phyloP scores from a whole-genome alignment of 2,888 invertebrate species.

The Pandemis corylana region DNA sequence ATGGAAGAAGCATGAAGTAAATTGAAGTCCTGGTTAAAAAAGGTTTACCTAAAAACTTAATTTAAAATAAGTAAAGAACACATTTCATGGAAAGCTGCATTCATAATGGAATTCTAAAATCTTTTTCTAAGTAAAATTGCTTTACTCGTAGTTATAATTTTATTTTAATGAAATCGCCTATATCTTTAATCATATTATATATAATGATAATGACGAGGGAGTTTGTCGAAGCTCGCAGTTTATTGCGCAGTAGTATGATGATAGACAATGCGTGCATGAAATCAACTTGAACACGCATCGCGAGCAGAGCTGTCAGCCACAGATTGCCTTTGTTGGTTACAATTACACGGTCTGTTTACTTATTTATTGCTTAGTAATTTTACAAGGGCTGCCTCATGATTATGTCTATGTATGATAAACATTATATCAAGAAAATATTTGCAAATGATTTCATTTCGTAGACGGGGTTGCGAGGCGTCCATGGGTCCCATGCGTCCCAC shows the following conservation, averaged over 20 bases:
- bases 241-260: conserved; percentile 1
- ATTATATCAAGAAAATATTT: neutral
- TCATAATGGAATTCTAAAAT: too few species aligned
- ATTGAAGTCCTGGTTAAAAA: too few species aligned
- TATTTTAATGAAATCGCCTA: neutral
- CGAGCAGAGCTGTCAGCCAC: conserved; percentile 24
- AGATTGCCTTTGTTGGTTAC: conserved; percentile 20
- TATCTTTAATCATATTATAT: neutral
- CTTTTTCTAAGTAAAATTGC: too few species aligned
- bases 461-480: too few species aligned
- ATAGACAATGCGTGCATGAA: conserved; percentile 8
- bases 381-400: neutral
- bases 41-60: too few species aligned
- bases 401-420: neutral
- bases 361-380: conserved; percentile 6
- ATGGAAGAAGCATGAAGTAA: too few species aligned
- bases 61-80: too few species aligned
- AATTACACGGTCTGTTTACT: conserved; percentile 13
- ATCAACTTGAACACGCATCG: conserved; percentile 22
- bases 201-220: neutral
- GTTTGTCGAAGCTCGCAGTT: neutral
- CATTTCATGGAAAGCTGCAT: too few species aligned
- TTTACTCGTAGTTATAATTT: too few species aligned
- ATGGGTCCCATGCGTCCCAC: too few species aligned
- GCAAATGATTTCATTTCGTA: neutral